Conservation (phyloP, 1,140 invertebrate genomes). For the Bradynema listronoti region DNA sequence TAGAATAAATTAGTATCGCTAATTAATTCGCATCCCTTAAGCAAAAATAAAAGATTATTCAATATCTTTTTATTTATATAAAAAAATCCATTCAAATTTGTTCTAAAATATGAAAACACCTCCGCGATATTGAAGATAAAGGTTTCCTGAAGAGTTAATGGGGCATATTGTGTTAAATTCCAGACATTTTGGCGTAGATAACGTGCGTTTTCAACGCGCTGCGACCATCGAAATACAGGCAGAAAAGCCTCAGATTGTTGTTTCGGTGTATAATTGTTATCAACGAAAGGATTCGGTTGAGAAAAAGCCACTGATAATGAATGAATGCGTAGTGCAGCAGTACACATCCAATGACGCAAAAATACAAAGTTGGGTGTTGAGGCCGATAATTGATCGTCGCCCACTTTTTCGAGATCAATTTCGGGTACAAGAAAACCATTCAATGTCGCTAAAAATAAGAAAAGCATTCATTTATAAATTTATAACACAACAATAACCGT, state of each 20-base stretch:
- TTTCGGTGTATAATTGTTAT: neutral
- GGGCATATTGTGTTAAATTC: constrained; percentile 15
- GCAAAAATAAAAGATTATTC: neutral
- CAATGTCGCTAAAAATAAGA: neutral
- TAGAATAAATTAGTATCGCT: neutral
- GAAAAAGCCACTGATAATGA: constrained; percentile 13
- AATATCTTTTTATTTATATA: neutral
- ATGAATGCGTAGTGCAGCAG: constrained; percentile 25
- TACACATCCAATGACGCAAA: no score
- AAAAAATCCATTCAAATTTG: neutral
- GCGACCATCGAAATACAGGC: neutral
- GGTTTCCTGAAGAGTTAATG: constrained; percentile 22
- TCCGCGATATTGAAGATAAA: constrained; percentile 40
- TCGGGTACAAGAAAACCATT: neutral
- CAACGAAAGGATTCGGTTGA: constrained; percentile 9
- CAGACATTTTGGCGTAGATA: constrained; percentile 4
- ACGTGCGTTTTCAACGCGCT: neutral
- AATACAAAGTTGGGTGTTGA: no score
- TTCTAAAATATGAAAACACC: constrained; percentile 13
- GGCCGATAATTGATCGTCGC: no score
- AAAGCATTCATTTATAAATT: neutral
- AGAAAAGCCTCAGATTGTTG: no score
- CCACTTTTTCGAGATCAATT: constrained; percentile 4
- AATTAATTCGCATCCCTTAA: neutral
- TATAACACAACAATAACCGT: neutral